These are phyloP conservation scores for Tanypteryx hageni DNA, from an alignment of 2,888 invertebrate genomes.

Conservation along the genomic window DNA sequence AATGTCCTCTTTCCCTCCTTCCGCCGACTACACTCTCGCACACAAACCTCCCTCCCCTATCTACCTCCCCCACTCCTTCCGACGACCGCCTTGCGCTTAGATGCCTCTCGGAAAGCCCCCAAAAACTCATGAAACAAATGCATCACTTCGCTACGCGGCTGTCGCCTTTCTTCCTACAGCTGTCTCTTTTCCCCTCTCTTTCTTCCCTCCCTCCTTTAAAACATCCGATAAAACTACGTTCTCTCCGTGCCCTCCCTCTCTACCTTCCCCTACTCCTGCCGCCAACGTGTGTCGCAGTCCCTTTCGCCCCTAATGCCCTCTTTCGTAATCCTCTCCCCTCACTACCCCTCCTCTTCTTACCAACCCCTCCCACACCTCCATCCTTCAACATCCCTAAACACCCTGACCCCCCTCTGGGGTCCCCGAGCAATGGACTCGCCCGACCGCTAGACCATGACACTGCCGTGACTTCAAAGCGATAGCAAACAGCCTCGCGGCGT, in stretches of 20 bases:
- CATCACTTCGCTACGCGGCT: slow-evolving; percentile 16
- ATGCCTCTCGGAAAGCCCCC: background rate
- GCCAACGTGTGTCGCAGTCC: too few species aligned
- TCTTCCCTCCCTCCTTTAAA: too few species aligned
- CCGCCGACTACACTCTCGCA: background rate
- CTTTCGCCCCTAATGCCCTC: background rate
- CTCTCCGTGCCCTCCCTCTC: too few species aligned
- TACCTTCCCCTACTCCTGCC: too few species aligned
- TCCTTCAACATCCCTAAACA: background rate
- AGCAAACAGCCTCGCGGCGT: slow-evolving; percentile 11
- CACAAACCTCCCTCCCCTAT: background rate
- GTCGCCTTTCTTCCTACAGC: background rate
- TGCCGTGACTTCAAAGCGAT: slow-evolving; percentile 61
- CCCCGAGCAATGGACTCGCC: slow-evolving; percentile 48
- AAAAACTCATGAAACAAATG: slow-evolving; percentile 19
- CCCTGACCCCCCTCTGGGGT: background rate
- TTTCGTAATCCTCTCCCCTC: background rate
- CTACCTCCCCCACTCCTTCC: background rate
- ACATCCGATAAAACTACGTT: too few species aligned
- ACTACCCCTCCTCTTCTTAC: background rate
- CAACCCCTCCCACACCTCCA: background rate
- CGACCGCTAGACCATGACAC: slow-evolving; percentile 62
- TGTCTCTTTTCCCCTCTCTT: background rate
- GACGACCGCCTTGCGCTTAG: background rate
- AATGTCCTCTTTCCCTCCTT: background rate